A percentile compares a stretch with the other conserved stretches of the same genome.
phyloP scores from a whole-genome alignment of 2,797 vertebrate species.

The Pantherophis alleghaniensis region DNA sequence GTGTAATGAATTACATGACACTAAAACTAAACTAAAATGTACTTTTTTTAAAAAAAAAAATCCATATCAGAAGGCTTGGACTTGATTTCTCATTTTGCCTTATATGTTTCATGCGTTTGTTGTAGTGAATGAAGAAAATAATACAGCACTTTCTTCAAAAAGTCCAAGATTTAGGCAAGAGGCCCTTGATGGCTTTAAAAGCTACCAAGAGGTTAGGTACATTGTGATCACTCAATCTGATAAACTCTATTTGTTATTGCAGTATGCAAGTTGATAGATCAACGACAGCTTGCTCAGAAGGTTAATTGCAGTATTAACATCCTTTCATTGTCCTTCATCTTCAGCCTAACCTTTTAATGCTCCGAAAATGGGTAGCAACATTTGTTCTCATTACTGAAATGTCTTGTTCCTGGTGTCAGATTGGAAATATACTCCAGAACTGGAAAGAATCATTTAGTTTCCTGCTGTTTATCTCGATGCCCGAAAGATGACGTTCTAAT shows the following conservation, averaged over 20 bases:
- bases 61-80: background rate
- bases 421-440: background rate
- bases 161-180: background rate
- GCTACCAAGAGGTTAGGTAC: background rate
- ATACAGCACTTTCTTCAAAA: background rate
- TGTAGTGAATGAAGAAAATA: background rate
- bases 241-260: background rate
- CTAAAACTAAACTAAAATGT: background rate
- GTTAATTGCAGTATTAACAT: background rate
- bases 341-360: background rate
- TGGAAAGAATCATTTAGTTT: background rate
- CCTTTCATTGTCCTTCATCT: background rate
- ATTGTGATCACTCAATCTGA: background rate
- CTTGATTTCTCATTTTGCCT: background rate
- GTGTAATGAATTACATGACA: background rate
- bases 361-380: background rate
- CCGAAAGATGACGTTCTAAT: background rate
- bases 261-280: no score
- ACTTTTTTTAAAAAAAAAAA: background rate
- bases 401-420: background rate
- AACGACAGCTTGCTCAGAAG: background rate
- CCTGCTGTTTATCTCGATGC: background rate
- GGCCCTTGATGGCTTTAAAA: background rate
- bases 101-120: background rate
- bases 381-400: background rate